phyloP scores from a whole-genome alignment of 2,888 invertebrate species.

The Drosophila cognata region DNA sequence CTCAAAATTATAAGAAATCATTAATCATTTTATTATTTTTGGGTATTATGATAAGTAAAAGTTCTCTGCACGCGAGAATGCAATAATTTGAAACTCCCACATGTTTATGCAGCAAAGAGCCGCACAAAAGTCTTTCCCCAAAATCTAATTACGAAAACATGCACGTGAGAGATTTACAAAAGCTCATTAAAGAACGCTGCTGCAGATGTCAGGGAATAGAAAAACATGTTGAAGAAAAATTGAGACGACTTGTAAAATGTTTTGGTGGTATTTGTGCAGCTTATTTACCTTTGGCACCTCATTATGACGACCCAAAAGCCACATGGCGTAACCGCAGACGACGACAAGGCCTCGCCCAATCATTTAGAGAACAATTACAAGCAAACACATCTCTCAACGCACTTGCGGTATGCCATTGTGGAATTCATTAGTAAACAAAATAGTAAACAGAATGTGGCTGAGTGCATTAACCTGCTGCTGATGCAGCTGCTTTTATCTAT shows the following conservation, averaged over 20 bases:
- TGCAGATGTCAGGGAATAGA: constrained; percentile 1
- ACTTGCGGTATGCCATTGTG: constrained; percentile 67
- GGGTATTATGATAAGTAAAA: neutral
- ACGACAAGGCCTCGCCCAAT: constrained; percentile 59
- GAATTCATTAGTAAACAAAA: constrained; percentile 80
- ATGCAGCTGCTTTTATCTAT: constrained; percentile 25
- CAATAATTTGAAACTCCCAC: neutral
- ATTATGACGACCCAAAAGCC: constrained; percentile 75
- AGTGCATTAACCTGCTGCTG: constrained; percentile 74
- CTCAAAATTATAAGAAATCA: neutral
- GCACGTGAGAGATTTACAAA: constrained; percentile 48
- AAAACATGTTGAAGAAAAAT: constrained; percentile 13
- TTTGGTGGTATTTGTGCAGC: constrained; percentile 45
- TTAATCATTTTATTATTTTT: neutral
- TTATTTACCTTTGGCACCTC: constrained; percentile 79
- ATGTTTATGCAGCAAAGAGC: neutral
- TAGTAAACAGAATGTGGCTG: constrained; percentile 40
- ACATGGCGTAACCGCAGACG: constrained; percentile 63
- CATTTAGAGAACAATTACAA: constrained; percentile 76
- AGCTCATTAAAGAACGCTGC: constrained; percentile 70
- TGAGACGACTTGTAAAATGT: constrained; percentile 30
- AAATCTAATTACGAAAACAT: constrained; percentile 46
- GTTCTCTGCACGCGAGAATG: too few species aligned
- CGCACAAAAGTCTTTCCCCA: neutral
- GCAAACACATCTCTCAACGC: constrained; percentile 66